Evolutionary conservation across 1,140 invertebrate species (phyloP), one percentile per base, ranked within the genome.

Genomic region (Drosophila murphyi): DNA sequence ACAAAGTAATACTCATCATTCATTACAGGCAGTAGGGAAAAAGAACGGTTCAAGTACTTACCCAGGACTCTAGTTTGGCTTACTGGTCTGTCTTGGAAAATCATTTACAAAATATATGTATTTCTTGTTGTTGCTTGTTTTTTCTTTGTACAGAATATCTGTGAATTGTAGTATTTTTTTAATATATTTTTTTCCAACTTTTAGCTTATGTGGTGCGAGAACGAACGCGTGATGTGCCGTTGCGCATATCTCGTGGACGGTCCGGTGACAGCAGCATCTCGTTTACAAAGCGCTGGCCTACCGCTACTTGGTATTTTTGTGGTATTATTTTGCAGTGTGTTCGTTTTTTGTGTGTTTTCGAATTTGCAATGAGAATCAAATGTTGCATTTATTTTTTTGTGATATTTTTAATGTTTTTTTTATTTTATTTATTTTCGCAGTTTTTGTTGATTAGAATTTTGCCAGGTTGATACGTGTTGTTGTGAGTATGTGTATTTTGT

Each of bases 231-330:
- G 64, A 89, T 89, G 82, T 90, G 87, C 77, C 88, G 72, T 74
- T 88, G 86, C 70, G 89, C 88, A 72, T 91, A 91, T 85, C 89
- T 73, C 73, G 81, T 90, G 78, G 88, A 83, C 76, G 92, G 91
- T 76, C 91, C 90, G n/a, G 92, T 79, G 77, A 92, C 91, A 74
- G 87, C 83, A 80, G 92, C 92, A 81, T 92, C 91, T 87, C 91
- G 82, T 91, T 91, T 92, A 92, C 92, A 92, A 92, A 92, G 92
- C 75, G 90, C 90, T 79, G 92, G 91, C 72, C 92, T 92, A 87
- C 92, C 92, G 80, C 79, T 89, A 89, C 86, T 80, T 90, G 85
- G 61, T 83, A 67, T 60, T 56, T 70, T 35, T 56, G 50, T 60
- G 43, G 61, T 56, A 37, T 54, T 78, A 20, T 76, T 64, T 76